These are phyloP conservation scores for Drosophila lowei DNA, from an alignment of 1,140 invertebrate species.

Conservation along the genomic window DNA sequence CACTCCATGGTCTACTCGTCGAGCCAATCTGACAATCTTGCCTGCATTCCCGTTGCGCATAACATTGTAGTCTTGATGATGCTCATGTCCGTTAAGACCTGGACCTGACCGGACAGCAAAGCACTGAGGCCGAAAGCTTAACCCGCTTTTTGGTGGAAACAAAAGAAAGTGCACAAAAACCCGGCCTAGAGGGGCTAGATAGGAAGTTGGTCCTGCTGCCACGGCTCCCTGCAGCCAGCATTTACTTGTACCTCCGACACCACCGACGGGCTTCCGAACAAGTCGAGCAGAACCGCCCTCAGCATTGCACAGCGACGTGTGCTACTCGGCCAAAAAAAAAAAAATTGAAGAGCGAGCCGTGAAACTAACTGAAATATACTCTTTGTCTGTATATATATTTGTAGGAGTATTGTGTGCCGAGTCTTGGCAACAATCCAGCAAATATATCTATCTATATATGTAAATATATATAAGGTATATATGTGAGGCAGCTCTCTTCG, in stretches of 20 bases:
- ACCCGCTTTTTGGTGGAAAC: slow-evolving; percentile 27
- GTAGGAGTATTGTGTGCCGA: slow-evolving; percentile 9
- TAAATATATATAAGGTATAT: neutral
- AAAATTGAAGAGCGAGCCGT: neutral
- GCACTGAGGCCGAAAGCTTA: slow-evolving; percentile 11
- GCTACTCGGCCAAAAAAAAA: slow-evolving; percentile 27
- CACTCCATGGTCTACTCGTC: neutral
- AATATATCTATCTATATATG: neutral
- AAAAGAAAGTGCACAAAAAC: slow-evolving; percentile 35
- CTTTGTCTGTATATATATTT: slow-evolving; percentile 55
- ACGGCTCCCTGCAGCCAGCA: slow-evolving; percentile 1
- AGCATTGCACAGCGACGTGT: slow-evolving; percentile 18
- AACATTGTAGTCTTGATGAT: slow-evolving; percentile 50
- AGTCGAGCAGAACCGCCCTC: slow-evolving; percentile 13
- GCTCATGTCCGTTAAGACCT: slow-evolving; percentile 40
- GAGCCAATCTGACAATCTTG: slow-evolving; percentile 45
- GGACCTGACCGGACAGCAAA: too few species aligned
- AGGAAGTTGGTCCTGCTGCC: slow-evolving; percentile 31
- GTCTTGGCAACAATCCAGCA: slow-evolving; percentile 46
- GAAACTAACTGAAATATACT: slow-evolving; percentile 22
- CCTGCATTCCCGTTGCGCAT: slow-evolving; percentile 37
- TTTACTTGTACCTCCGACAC: slow-evolving; percentile 23
- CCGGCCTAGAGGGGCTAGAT: slow-evolving; percentile 3
- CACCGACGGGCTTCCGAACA: slow-evolving; percentile 24
- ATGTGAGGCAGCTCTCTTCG: neutral